These are phyloP conservation scores for Pteria penguin DNA, from an alignment of 2,888 invertebrate species.

Conservation along the genomic window DNA sequence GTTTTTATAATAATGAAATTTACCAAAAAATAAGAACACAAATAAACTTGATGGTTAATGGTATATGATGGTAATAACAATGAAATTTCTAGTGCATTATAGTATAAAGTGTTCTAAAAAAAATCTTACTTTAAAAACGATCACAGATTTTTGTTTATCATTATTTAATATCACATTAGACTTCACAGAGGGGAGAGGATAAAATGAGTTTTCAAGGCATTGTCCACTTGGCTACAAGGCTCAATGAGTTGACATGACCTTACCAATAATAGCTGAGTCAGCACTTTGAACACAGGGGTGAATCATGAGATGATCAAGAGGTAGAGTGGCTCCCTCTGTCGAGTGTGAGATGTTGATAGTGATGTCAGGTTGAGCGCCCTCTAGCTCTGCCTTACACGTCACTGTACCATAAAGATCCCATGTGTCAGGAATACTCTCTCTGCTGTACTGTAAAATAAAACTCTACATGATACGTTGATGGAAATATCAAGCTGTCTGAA, in stretches of 20 bases:
- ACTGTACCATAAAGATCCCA: conserved; percentile 73
- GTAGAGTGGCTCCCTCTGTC: conserved; percentile 58
- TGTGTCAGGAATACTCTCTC: conserved; percentile 64
- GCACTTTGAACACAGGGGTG: conserved; percentile 76
- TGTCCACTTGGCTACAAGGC: no score
- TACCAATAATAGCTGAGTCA: conserved; percentile 61
- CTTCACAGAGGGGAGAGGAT: no score
- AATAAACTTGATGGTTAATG: no score
- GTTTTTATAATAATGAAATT: no score
- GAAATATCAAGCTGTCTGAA: neutral
- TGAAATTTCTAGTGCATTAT: neutral
- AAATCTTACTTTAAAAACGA: neutral
- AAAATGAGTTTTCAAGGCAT: no score
- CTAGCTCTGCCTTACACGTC: conserved; percentile 73
- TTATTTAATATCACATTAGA: no score
- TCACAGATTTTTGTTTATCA: neutral
- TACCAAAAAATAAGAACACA: no score
- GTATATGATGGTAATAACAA: no score
- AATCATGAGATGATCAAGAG: conserved; percentile 70
- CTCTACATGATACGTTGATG: no score
- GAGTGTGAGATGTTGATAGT: conserved; percentile 69
- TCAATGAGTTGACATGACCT: no score
- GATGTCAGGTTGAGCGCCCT: conserved; percentile 70
- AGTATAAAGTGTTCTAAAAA: neutral
- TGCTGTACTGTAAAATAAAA: conserved; percentile 64